Percentiles rank a stretch among this genome's conserved stretches.
Conservation (phyloP, 2,113 vertebrate species). For the Equus quagga region DNA sequence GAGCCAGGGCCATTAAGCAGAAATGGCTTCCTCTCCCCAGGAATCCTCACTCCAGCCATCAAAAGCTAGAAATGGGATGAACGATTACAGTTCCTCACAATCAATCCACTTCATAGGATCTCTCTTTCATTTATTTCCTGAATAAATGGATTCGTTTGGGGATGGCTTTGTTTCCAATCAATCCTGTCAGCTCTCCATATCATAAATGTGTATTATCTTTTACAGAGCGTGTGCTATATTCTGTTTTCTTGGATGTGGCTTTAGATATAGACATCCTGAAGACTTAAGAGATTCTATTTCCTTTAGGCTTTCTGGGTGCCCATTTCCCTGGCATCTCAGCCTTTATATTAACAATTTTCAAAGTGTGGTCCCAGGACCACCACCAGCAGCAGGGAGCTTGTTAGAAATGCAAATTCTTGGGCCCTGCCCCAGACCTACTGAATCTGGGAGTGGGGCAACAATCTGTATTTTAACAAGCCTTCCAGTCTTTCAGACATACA, state of each 20-base stretch:
- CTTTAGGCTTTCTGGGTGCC: neutral
- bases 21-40: neutral
- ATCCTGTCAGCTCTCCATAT: slow-evolving; percentile 42
- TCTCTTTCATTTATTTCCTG: slow-evolving; percentile 56
- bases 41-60: neutral
- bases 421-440: neutral
- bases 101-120: neutral
- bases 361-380: neutral
- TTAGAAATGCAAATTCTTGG: neutral
- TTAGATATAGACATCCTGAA: neutral
- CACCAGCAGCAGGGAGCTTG: neutral
- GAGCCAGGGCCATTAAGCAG: slow-evolving; percentile 35
- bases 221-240: neutral
- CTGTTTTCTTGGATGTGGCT: neutral
- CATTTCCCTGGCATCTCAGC: neutral
- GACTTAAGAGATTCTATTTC: neutral
- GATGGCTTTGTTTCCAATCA: slow-evolving; percentile 27
- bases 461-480: neutral
- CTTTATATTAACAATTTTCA: neutral
- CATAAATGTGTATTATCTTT: neutral
- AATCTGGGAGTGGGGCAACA: neutral
- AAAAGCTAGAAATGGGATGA: slow-evolving; percentile 7
- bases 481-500: neutral
- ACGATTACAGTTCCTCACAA: neutral
- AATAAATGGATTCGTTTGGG: neutral